Conservation (phyloP, 2,888 invertebrate species). For the Epinotia ramella region DNA sequence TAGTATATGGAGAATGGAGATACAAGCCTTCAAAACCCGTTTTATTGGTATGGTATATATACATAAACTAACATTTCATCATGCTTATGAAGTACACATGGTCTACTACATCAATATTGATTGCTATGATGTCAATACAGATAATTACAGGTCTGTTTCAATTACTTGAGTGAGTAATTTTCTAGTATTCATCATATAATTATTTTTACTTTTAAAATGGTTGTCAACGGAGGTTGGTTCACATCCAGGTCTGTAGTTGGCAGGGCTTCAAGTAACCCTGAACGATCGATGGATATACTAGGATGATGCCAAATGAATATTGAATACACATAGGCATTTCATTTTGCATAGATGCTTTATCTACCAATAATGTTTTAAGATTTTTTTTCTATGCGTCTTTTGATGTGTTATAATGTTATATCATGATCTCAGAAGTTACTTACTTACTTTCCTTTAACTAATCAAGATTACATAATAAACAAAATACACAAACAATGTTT, state of each 20-base stretch:
- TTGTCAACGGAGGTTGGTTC: constrained; percentile 65
- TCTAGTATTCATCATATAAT: constrained; percentile 32
- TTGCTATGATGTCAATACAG: constrained; percentile 37
- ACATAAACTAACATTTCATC: too few relatives aligned
- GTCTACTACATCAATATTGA: not conserved
- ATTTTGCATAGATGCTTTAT: constrained; percentile 11
- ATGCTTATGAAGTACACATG: not conserved
- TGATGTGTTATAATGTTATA: not conserved
- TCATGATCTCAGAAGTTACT: not conserved
- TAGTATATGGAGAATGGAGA: too few relatives aligned
- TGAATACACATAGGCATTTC: constrained; percentile 10
- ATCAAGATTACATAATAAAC: too few relatives aligned
- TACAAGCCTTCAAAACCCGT: too few relatives aligned
- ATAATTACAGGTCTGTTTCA: constrained; percentile 6
- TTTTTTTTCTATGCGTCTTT: not conserved
- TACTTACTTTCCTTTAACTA: too few relatives aligned
- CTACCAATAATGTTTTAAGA: not conserved
- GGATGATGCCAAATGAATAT: constrained; percentile 38
- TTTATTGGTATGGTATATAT: too few relatives aligned
- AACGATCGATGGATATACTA: constrained; percentile 52
- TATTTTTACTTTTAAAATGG: constrained; percentile 58
- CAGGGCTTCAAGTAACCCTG: constrained; percentile 65
- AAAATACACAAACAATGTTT: too few relatives aligned
- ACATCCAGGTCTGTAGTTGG: constrained; percentile 64
- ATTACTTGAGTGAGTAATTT: constrained; percentile 15